Base-by-base conservation (phyloP, 2,888 invertebrate species). In the Pollenia angustigena region DNA sequence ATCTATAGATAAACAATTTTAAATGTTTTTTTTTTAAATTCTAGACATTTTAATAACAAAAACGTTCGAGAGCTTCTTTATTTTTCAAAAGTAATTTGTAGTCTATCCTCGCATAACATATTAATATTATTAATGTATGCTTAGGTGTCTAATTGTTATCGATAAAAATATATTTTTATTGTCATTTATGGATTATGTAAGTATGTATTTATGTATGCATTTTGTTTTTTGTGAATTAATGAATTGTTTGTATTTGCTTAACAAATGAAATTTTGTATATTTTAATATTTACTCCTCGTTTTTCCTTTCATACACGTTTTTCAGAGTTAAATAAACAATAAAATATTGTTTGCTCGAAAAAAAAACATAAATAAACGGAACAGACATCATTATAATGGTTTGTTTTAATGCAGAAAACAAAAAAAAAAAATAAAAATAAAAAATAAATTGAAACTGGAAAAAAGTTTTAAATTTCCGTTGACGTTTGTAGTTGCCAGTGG, bases 381-480 rank as follows among this genome's bases (percentile, higher is more conserved):
- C 18, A 62, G 48, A 75, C 80, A 48, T 56, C 48, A 75, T 62
- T 64, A 62, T 62, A 68, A 69, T 48, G 14, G 74, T 60, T 50
- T 79, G 50, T 64, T 79, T 80, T 23, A 72, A 75, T 80, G 32
- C 56, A 80, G 71, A 79, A 60, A 62, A 66, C 11, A 16, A 48
- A 2, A 14, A 46, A 4, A 56, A 40, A 44, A 66, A 75, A 75
- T 56, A 58, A 66, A 66, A 56, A 66, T 14, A 46, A 44, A 56
- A 32, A 32, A 66, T 40, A 32, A 58, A n/a, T 64, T 18, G 8
- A 52, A 75, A 18, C 11, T 52, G n/a, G 46, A 68, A 44, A 80
- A 75, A 72, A 81, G 58, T 85, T 48, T 80, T 40, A 85, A 81
- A 78, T 85, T 82, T 85, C 78, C 60, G 78, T 58, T 58, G 18